Base-by-base conservation (phyloP, 2,113 vertebrate species). In the Lagopus leucura region DNA sequence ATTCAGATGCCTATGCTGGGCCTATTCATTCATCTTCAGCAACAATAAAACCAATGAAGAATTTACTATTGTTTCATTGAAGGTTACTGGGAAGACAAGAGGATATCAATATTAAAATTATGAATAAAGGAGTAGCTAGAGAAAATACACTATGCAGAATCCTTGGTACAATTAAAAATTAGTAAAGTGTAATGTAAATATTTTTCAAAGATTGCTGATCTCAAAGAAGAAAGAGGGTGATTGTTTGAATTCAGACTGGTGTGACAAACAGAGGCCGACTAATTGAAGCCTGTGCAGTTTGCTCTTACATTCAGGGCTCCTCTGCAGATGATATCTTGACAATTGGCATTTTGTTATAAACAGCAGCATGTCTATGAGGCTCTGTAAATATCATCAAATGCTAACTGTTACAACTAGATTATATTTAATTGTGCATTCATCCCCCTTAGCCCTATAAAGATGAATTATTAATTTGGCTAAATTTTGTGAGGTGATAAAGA, bases 261-360 rank as follows among this genome's bases (percentile, higher is more conserved):
- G 38, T 0, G 0, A n/a, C 69, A 89, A 87, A 66, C n/a, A 94
- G 81, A 71, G 0, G 4, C 42, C 45, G 42, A 63, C 25, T 58
- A 94, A 14, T 30, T 58, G 48, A 89, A 79, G 55, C 70, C 79
- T 24, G 0, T 73, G 93, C 72, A 64, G 7, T 25, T 80, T 67
- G 8, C 30, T 70, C 40, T 88, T 73, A 48, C 28, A 43, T 47
- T 92, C 45, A 79, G 17, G 40, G 54, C 16, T 76, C 22, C 67
- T 80, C 60, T 71, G 38, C 63, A 52, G 17, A 11, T 24, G 50
- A 22, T 42, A 81, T 24, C 19, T 20, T 32, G 27, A 10, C 11
- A 17, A 67, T 71, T 67, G 89, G 27, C 64, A 88, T 70, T 86
- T 60, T 77, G 34, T 85, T 57, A 88, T 88, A 74, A 92, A 83